phyloP scores from a whole-genome alignment of 2,888 invertebrate species.

The Pterostichus madidus region DNA sequence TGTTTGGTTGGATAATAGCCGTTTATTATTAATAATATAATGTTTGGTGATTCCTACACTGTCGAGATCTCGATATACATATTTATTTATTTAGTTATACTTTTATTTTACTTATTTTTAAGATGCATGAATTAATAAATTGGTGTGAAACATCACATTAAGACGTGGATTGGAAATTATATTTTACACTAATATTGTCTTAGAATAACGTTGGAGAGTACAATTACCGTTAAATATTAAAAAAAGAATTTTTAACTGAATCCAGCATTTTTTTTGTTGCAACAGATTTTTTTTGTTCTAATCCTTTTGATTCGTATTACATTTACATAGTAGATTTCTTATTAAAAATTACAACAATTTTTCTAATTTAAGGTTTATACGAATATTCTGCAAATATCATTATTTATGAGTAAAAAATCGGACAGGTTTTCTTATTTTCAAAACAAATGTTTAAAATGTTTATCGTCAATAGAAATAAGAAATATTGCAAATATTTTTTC shows the following conservation, averaged over 20 bases:
- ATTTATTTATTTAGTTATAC: slow-evolving; percentile 44
- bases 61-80: slow-evolving; percentile 50
- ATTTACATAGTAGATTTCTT: slow-evolving; percentile 48
- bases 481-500: not conserved
- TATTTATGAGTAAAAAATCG: slow-evolving; percentile 13
- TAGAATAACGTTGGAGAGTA: slow-evolving; percentile 32
- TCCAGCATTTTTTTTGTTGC: slow-evolving; percentile 21
- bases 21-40: slow-evolving; percentile 50
- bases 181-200: slow-evolving; percentile 57
- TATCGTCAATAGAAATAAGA: not conserved
- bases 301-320: slow-evolving; percentile 48
- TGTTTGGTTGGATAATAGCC: slow-evolving; percentile 50
- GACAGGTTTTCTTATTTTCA: not conserved
- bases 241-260: slow-evolving; percentile 11
- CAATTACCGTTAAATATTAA: slow-evolving; percentile 5
- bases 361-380: slow-evolving; percentile 30
- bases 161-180: slow-evolving; percentile 53
- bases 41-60: slow-evolving; percentile 49
- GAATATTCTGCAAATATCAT: slow-evolving; percentile 39
- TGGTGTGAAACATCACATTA: slow-evolving; percentile 54
- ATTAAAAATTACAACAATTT: slow-evolving; percentile 46
- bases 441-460: not conserved
- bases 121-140: slow-evolving; percentile 49
- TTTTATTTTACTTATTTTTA: slow-evolving; percentile 43
- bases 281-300: slow-evolving; percentile 37